phyloP scores from a whole-genome alignment of 2,888 invertebrate species.

The Leptura quadrifasciata region DNA sequence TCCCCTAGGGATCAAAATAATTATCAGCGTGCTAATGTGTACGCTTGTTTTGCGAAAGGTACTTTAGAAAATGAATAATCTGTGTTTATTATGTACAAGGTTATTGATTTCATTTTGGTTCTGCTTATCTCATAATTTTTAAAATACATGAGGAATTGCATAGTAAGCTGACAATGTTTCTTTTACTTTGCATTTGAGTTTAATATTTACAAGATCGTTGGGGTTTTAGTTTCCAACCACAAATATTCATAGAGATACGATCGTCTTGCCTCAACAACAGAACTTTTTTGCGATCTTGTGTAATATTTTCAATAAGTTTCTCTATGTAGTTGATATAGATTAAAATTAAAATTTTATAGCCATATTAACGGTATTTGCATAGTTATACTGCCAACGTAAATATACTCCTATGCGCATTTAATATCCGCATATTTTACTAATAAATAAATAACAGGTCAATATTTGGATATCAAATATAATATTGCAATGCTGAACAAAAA shows the following conservation, averaged over 20 bases:
- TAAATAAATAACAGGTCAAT: neutral
- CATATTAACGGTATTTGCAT: neutral
- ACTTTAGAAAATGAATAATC: neutral
- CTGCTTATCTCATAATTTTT: too few relatives aligned
- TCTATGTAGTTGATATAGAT: neutral
- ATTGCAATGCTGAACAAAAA: neutral
- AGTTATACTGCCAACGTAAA: neutral
- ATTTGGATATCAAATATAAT: neutral
- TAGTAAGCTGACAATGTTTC: too few relatives aligned
- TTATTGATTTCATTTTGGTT: too few relatives aligned
- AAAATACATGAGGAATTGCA: too few relatives aligned
- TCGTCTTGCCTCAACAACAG: too few relatives aligned
- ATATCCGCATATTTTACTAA: neutral
- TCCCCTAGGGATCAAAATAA: neutral
- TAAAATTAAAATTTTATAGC: neutral
- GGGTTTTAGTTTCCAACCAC: too few relatives aligned
- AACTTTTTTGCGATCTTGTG: too few relatives aligned
- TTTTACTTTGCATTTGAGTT: too few relatives aligned
- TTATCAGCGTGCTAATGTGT: neutral
- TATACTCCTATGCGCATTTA: neutral
- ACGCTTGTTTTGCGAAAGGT: neutral
- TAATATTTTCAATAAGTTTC: neutral
- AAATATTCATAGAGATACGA: too few relatives aligned
- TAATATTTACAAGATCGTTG: too few relatives aligned
- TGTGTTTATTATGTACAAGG: neutral